Conservation (phyloP, 1,140 invertebrate species). For the Drosophila pectinifera region DNA sequence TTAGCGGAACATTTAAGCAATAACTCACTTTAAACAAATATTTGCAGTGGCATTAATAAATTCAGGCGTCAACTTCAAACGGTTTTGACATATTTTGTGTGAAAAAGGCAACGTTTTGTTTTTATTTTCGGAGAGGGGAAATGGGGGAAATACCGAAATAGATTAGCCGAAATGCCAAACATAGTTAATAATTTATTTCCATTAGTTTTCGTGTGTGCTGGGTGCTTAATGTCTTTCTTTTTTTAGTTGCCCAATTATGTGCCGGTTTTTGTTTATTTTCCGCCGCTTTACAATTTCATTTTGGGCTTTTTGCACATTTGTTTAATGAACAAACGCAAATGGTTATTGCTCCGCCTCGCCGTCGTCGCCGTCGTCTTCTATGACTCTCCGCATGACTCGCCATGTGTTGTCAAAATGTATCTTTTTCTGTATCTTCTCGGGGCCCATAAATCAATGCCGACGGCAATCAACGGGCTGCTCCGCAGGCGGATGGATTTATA, state of each 20-base stretch:
- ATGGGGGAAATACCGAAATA: constrained; percentile 9
- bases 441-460: constrained; percentile 58
- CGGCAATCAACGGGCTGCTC: constrained; percentile 46
- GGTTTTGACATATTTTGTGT: constrained; percentile 18
- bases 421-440: constrained; percentile 29
- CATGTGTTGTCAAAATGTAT: constrained; percentile 60
- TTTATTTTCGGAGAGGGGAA: background rate
- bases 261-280: constrained; percentile 23
- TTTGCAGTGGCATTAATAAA: constrained; percentile 18
- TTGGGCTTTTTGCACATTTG: constrained; percentile 44
- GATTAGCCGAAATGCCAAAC: constrained; percentile 34
- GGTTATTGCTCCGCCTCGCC: constrained; percentile 31
- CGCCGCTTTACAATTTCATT: constrained; percentile 22
- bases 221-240: constrained; percentile 24
- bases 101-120: constrained; percentile 2
- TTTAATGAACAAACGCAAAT: constrained; percentile 58
- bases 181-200: constrained; percentile 47
- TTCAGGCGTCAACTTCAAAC: constrained; percentile 17
- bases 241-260: constrained; percentile 19
- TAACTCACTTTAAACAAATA: constrained; percentile 18
- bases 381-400: constrained; percentile 1
- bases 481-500: constrained; percentile 47
- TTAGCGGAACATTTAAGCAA: constrained; percentile 9
- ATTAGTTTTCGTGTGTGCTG: constrained; percentile 19
- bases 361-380: constrained; percentile 1